Evolutionary conservation across 2,113 vertebrate genomes (phyloP), one percentile per base, ranked within the genome.

Genomic region (Anseranas semipalmata): DNA sequence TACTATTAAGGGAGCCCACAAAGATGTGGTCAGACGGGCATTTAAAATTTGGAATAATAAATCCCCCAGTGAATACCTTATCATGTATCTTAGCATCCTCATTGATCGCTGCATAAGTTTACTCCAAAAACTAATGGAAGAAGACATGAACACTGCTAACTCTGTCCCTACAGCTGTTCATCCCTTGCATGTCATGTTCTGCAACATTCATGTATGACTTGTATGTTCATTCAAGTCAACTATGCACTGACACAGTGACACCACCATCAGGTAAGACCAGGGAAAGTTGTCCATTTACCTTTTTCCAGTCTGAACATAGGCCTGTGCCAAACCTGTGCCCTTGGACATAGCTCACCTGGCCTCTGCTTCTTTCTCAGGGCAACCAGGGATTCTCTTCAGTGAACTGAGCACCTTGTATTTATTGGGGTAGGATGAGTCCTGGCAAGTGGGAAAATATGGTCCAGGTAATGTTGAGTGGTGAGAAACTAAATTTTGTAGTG

Each of bases 11-110:
- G 39, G 48, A 92, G 37, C 15, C 87, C 37, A 76, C 2, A 12
- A 87, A 67, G 59, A 74, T 89, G 70, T 52, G 78, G 85, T 77
- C 65, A 55, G 86, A 80, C 50, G 77, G 30, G 10, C 56, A 75
- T 92, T 67, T 68, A 87, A 93, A 92, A 91, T 71, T 11, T 33
- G 46, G 52, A 81, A 28, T 46, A 84, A 78, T 87, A 84, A 89
- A 95, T 74, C 32, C 86, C 43, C 46, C 35, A 9, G 46, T 68
- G 68, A 67, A 30, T 18, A 67, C 46, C 59, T 84, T 63, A 13
- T 45, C 24, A 2, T 17, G 16, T 59, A 35, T n/a, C 52, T 30
- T 56, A 77, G 71, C 58, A 79, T 48, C 82, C 58, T 27, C 39
- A 46, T 6, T 41, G 82, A 90, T 56, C 63, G 50, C 27, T n/a